phyloP scores from a whole-genome alignment of 2,113 vertebrate species.

The Campylomormyrus numenius region DNA sequence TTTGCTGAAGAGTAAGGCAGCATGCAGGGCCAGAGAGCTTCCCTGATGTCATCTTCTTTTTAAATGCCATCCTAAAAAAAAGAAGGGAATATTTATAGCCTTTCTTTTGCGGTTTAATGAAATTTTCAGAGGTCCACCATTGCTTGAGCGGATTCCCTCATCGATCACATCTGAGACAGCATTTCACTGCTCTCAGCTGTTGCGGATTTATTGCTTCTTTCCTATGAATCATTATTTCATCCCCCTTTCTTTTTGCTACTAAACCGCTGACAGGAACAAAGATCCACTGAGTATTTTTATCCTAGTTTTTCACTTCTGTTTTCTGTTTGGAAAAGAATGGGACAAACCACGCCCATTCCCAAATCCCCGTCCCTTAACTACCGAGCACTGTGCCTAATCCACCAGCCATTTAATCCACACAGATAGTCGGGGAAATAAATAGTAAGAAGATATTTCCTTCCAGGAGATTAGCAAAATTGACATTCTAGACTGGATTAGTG shows the following conservation, averaged over 20 bases:
- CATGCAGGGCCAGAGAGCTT: neutral
- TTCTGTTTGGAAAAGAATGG: neutral
- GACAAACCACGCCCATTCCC: neutral
- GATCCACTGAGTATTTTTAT: neutral
- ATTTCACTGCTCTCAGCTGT: conserved; percentile 31
- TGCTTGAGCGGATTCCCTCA: neutral
- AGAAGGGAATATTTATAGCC: conserved; percentile 21
- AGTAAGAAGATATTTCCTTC: neutral
- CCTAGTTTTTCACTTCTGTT: neutral
- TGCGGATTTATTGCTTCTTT: neutral
- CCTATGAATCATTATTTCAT: neutral
- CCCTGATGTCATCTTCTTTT: neutral
- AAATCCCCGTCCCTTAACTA: neutral
- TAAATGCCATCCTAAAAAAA: conserved; percentile 30
- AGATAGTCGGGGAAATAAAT: neutral
- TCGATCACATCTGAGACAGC: conserved; percentile 5
- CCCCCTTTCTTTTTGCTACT: neutral
- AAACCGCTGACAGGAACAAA: neutral
- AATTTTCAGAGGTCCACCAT: neutral
- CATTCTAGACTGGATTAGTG: neutral
- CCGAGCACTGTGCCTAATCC: neutral
- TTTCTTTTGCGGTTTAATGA: neutral
- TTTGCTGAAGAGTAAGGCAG: neutral
- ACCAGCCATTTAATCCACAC: neutral
- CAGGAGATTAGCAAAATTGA: neutral